Evolutionary conservation across 2,113 vertebrate genomes (phyloP).

Genomic region (Astur gentilis): DNA sequence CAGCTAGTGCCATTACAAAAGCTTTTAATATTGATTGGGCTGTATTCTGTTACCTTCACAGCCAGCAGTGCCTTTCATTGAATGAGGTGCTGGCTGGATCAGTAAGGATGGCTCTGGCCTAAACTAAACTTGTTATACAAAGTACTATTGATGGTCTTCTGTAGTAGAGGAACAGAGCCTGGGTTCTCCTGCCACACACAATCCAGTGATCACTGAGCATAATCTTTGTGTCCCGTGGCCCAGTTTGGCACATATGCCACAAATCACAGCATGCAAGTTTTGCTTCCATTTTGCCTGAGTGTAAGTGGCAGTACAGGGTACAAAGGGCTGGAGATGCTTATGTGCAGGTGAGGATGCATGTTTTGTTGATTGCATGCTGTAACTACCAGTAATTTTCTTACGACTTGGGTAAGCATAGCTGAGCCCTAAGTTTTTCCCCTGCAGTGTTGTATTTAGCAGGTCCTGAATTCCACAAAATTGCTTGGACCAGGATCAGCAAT

Average conservation of each 20-base stretch:
- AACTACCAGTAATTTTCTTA: not conserved
- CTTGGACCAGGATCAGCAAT: not conserved
- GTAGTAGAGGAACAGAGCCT: not conserved
- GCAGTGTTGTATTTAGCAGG: not conserved
- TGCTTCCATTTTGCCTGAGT: not conserved
- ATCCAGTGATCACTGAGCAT: not conserved
- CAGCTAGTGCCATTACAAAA: not conserved
- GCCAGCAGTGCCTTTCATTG: not conserved
- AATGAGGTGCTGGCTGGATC: not conserved
- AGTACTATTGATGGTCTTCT: not conserved
- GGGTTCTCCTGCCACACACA: not conserved
- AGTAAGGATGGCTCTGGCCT: not conserved
- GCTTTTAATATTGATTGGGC: not conserved
- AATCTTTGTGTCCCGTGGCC: not conserved
- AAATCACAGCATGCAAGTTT: not conserved
- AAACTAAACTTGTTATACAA: not conserved
- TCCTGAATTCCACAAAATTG: not conserved
- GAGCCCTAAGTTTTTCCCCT: not conserved
- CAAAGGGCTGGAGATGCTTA: not conserved
- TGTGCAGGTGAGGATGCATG: not conserved
- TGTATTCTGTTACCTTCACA: not conserved
- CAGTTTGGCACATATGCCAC: not conserved
- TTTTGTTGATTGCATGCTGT: not conserved
- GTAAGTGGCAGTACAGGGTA: not conserved
- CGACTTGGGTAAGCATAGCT: not conserved